Conservation (phyloP, 2,113 vertebrate genomes). For the Leptodactylus fuscus region DNA sequence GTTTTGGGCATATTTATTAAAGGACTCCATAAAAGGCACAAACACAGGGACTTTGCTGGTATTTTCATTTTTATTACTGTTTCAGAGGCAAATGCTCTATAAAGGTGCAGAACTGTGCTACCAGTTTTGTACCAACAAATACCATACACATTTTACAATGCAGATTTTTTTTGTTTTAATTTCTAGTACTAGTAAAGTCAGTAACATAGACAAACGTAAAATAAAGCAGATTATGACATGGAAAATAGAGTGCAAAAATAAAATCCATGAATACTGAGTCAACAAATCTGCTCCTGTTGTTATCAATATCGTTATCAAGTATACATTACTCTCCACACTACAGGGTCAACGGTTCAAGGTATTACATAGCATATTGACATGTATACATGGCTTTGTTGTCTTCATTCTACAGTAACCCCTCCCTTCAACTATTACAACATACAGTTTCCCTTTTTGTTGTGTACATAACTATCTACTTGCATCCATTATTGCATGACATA, state of each 20-base stretch:
- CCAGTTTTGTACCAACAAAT: background rate
- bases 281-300: background rate
- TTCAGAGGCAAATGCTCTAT: background rate
- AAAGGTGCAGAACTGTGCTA: background rate
- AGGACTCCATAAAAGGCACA: too few relatives aligned
- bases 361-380: background rate
- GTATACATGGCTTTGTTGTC: background rate
- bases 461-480: background rate
- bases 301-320: conserved; percentile 17
- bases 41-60: background rate
- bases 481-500: conserved; percentile 21
- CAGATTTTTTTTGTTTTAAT: conserved; percentile 24
- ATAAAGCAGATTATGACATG: conserved; percentile 20
- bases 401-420: background rate
- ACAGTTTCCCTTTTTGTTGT: background rate
- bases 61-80: background rate
- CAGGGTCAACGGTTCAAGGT: conserved; percentile 3
- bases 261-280: conserved; percentile 38
- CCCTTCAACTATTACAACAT: background rate
- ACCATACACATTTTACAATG: conserved; percentile 21
- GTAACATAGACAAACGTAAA: conserved; percentile 34
- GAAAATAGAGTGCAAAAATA: conserved; percentile 37
- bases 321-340: conserved; percentile 2
- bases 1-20: too few relatives aligned
- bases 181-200: conserved; percentile 43